Evolutionary conservation across 2,888 invertebrate species (phyloP).

Genomic region (Epirrita christyi): DNA sequence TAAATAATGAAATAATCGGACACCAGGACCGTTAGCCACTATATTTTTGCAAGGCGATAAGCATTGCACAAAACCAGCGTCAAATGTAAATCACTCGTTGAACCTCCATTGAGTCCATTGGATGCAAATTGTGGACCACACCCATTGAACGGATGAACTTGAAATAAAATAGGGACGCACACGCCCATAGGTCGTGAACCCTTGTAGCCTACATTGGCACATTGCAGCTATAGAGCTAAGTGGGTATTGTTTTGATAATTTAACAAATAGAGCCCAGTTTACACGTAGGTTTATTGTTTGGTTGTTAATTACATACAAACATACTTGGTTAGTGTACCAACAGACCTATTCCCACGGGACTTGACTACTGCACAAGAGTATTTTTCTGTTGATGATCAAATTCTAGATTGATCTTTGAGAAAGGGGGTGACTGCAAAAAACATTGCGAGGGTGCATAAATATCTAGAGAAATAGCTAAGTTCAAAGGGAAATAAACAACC

Average conservation of each 20-base stretch:
- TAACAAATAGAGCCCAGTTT: slow-evolving; percentile 23
- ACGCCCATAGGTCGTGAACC: slow-evolving; percentile 63
- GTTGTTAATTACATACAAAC: slow-evolving; percentile 17
- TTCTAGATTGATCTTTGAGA: not conserved
- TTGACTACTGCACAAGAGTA: slow-evolving; percentile 4
- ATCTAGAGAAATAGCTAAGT: slow-evolving; percentile 8
- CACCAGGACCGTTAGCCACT: slow-evolving; percentile 21
- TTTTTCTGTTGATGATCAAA: not conserved
- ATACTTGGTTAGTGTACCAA: slow-evolving; percentile 14
- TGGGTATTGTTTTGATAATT: slow-evolving; percentile 32
- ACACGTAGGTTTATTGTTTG: slow-evolving; percentile 22
- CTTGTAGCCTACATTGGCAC: slow-evolving; percentile 35
- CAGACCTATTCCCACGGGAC: slow-evolving; percentile 20
- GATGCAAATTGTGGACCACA: slow-evolving; percentile 63
- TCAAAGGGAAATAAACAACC: slow-evolving; percentile 5
- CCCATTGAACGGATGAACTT: slow-evolving; percentile 56
- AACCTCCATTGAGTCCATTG: slow-evolving; percentile 46
- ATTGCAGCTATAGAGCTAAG: slow-evolving; percentile 18
- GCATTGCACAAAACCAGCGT: slow-evolving; percentile 28
- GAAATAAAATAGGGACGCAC: slow-evolving; percentile 63
- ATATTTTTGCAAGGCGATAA: slow-evolving; percentile 24
- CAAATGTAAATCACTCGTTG: slow-evolving; percentile 36
- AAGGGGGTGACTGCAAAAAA: not conserved
- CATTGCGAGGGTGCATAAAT: slow-evolving; percentile 13
- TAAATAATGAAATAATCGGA: slow-evolving; percentile 36